Evolutionary conservation across 2,113 vertebrate species (phyloP).

Genomic region (Carassius gibelio): DNA sequence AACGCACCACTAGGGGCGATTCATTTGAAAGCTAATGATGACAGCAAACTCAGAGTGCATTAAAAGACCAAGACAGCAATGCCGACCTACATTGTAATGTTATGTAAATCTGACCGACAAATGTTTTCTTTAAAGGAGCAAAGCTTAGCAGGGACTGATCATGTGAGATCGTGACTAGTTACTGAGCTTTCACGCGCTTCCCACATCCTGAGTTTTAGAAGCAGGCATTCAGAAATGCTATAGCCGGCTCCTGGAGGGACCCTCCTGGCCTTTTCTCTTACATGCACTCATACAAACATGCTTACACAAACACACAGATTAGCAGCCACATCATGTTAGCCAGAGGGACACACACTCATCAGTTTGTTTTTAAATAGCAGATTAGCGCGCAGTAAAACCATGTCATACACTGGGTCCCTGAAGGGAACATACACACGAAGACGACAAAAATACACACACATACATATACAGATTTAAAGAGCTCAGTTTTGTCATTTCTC

Average conservation of each 20-base stretch:
- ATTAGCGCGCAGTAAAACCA: conserved; percentile 75
- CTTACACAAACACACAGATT: conserved; percentile 59
- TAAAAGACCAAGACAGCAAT: conserved; percentile 28
- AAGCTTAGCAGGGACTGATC: conserved; percentile 64
- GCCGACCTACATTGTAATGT: conserved; percentile 71
- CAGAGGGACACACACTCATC: conserved; percentile 74
- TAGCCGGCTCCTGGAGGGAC: conserved; percentile 66
- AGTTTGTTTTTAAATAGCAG: conserved; percentile 80
- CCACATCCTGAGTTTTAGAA: conserved; percentile 65
- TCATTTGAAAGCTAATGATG: conserved; percentile 75
- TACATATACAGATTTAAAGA: neutral
- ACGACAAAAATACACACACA: neutral
- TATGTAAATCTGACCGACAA: conserved; percentile 78
- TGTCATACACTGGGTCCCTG: conserved; percentile 62
- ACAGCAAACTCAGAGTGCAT: conserved; percentile 64
- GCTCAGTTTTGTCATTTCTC: neutral
- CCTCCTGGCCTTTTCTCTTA: conserved; percentile 60
- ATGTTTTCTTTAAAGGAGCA: conserved; percentile 68
- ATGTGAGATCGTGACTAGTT: conserved; percentile 67
- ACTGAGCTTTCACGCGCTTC: conserved; percentile 60
- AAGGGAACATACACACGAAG: conserved; percentile 43
- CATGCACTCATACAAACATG: conserved; percentile 59
- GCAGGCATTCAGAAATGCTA: conserved; percentile 67
- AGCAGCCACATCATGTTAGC: conserved; percentile 69
- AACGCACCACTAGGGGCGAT: conserved; percentile 64